These are phyloP conservation scores for Ptychadena robeensis DNA, from an alignment of 2,797 vertebrate species.

Conservation along the genomic window DNA sequence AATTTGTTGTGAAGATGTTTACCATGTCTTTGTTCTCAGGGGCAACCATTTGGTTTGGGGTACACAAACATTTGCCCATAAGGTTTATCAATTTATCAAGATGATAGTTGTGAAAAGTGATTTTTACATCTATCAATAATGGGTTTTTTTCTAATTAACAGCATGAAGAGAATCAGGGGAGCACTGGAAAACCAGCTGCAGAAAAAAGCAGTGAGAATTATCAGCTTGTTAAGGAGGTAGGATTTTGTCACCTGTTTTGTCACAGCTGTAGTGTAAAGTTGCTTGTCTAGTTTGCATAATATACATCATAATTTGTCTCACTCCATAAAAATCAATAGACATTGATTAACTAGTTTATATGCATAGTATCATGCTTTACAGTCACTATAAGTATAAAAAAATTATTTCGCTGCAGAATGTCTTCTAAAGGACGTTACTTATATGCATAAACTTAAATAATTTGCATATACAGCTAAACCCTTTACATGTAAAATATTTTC, in stretches of 20 bases:
- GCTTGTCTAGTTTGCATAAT: background rate
- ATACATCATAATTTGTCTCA: background rate
- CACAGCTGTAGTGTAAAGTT: background rate
- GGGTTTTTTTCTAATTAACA: constrained; percentile 52
- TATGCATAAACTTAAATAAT: background rate
- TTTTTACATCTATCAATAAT: too few relatives aligned
- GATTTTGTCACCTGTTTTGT: constrained; percentile 29
- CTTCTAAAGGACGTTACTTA: background rate
- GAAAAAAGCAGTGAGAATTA: constrained; percentile 95
- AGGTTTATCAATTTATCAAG: too few relatives aligned
- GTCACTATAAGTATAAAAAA: background rate
- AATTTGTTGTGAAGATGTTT: too few relatives aligned
- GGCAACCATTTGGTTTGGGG: too few relatives aligned
- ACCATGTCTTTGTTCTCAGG: too few relatives aligned
- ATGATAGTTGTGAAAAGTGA: too few relatives aligned
- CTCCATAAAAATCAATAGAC: background rate
- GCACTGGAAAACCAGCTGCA: constrained; percentile 66
- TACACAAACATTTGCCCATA: too few relatives aligned
- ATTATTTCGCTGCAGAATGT: background rate
- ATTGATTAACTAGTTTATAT: background rate
- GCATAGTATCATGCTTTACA: background rate
- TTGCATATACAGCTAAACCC: background rate
- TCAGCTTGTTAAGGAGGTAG: constrained; percentile 90
- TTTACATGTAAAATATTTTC: background rate
- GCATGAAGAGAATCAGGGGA: constrained; percentile 71